A percentile compares a stretch with the other conserved stretches of the same genome.
Conservation (phyloP, 2,113 vertebrate species). For the Colistium nudipinnis region DNA sequence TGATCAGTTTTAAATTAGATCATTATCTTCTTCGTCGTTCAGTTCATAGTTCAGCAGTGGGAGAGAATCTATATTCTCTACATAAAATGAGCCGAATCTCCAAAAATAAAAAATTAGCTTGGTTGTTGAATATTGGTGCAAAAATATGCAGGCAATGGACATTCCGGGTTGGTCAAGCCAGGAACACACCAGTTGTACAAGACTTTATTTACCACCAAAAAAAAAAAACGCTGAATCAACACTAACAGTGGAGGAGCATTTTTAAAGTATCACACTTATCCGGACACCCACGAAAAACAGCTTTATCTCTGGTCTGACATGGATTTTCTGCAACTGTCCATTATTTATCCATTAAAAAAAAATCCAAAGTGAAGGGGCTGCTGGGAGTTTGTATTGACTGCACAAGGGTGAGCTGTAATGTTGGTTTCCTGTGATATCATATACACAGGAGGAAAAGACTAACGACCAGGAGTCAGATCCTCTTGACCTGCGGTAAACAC, state of each 20-base stretch:
- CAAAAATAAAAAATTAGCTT: too few species aligned
- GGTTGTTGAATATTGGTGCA: too few species aligned
- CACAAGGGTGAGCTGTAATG: not conserved
- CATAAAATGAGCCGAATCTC: too few species aligned
- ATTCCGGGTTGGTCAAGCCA: too few species aligned
- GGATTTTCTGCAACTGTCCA: not conserved
- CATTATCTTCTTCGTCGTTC: not conserved
- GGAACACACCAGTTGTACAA: not conserved
- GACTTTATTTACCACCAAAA: not conserved
- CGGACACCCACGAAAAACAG: not conserved
- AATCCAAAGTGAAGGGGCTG: not conserved
- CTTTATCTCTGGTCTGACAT: not conserved
- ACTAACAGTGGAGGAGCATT: not conserved
- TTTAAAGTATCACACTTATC: not conserved
- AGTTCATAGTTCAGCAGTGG: not conserved
- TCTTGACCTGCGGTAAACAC: constrained; percentile 1
- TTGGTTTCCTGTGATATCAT: not conserved
- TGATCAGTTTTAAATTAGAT: not conserved
- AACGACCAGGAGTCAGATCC: not conserved
- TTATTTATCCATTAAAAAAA: not conserved
- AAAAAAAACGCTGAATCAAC: not conserved
- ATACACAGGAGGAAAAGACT: not conserved
- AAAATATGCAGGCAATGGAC: too few species aligned
- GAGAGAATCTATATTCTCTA: too few species aligned
- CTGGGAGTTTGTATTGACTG: not conserved